Base-by-base conservation (phyloP, 2,113 vertebrate genomes). In the Melierax canorus region DNA sequence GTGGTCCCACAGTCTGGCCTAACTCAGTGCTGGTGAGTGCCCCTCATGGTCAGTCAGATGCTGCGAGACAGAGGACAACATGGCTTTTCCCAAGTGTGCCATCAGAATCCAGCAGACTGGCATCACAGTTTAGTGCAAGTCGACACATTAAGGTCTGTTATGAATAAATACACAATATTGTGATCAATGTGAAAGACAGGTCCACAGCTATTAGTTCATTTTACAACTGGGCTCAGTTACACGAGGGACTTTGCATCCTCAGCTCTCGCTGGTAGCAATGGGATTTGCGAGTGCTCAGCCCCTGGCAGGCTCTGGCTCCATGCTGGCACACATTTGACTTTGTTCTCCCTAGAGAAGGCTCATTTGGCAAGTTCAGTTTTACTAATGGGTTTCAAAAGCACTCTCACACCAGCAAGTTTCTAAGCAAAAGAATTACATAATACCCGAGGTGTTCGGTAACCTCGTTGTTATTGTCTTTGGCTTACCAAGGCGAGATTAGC, bases 361-460 rank as follows among this genome's bases (percentile, higher is more conserved):
- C 92, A 84, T 95, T 96, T 95, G 95, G 91, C 92, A 96, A 72
- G 74, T 85, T 88, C 72, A 66, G 82, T 80, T 90, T 77, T 86
- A 59, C 90, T 97, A 92, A 94, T 86, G 86, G 74, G 75, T 97
- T 97, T 95, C 92, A 79, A 94, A 95, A 88, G 92, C 74, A n/a
- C 58, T 96, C 77, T 92, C 71, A 85, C 53, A 79, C 80, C 91
- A 91, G 89, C 59, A 78, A 85, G 90, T 90, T 86, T 88, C 87
- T 68, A 43, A 92, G 93, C 75, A 85, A 36, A 78, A 89, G 62
- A 66, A 91, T 94, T 92, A 79, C 92, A 81, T 76, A 92, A 91
- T 64, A 68, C 21, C 20, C 26, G 38, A 97, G 86, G 86, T 90
- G 91, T 88, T 96, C 15, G 0, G 85, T 80, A 94, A 96, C 16